Evolutionary conservation across 2,888 invertebrate genomes (phyloP), one percentile per base, ranked within the genome.

Genomic region (Aelia acuminata): DNA sequence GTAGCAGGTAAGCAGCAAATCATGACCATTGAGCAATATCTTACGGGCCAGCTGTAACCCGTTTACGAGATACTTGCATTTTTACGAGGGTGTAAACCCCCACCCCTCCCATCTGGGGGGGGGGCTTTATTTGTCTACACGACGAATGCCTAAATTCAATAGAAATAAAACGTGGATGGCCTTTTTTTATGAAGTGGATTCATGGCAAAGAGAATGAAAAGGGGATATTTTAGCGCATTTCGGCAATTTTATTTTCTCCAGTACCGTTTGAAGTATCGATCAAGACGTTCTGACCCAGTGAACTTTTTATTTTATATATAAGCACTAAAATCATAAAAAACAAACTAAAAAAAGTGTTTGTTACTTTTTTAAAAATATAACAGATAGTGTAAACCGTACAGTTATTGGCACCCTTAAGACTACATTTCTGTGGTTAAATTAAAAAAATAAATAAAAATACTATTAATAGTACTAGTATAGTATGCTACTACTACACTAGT

Each of bases 1-100:
- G 63, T 63, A 31, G 63, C 63, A 63, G 63, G 63, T 63, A 80
- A 43, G 80, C 10, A 80, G 80, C 80, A 84, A 84, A 84, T 84
- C 84, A 84, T 84, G 84, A 84, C 31, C 49, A 49, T 84, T 49
- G 49, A 84, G 84, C 47, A 84, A 84, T 84, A 84, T 84, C 84
- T 84, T 43, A 84, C 84, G 48, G 49, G 84, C 48, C 49, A 31
- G 48, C 84, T 84, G 49, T 49, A 84, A 84, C 84, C 84, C 84
- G 49, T 84, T 84, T 84, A 84, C 84, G 84, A 84, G 84, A 84
- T 50, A 84, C 84, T 84, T 84, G 84, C 84, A 50, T 84, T 47
- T 84, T 84, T 84, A 84, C 84, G 84, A 84, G 84, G 84, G 84
- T 84, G 84, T 84, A 84, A 84, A 84, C 47, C 47, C 48, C 18